Percentiles rank a stretch among this genome's conserved stretches.
Evolutionary conservation across 2,797 vertebrate species (phyloP).

Genomic region (Esox lucius): DNA sequence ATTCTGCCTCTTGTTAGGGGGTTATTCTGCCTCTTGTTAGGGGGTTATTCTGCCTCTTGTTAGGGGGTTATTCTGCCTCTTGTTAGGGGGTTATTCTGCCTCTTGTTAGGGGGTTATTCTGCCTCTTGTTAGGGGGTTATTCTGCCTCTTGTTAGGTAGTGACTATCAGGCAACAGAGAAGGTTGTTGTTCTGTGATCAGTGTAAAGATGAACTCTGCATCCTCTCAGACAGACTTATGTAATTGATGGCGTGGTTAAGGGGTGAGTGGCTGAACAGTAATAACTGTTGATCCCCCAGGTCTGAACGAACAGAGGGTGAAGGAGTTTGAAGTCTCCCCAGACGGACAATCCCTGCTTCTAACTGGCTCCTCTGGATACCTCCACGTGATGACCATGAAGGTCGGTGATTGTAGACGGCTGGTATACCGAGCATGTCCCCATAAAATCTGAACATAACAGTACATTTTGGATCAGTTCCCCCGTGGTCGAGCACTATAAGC

Average conservation of each 20-base stretch:
- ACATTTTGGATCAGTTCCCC: neutral
- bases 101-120: too few species aligned
- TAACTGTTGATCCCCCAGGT: slow-evolving; percentile 57
- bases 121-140: too few species aligned
- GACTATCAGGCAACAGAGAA: too few species aligned
- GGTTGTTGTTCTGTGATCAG: neutral
- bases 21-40: too few species aligned
- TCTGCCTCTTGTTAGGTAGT: too few species aligned
- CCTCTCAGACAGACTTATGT: neutral
- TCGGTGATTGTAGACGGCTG: slow-evolving; percentile 40
- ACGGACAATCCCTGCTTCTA: slow-evolving; percentile 85
- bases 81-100: too few species aligned
- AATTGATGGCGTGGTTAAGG: neutral
- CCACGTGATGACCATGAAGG: slow-evolving; percentile 90
- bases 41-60: too few species aligned
- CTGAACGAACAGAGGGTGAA: slow-evolving; percentile 83
- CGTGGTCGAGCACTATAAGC: neutral
- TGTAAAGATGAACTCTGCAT: neutral
- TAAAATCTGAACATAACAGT: neutral
- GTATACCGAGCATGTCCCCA: neutral
- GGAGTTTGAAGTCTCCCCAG: slow-evolving; percentile 87
- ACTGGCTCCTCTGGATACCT: slow-evolving; percentile 85
- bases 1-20: too few species aligned
- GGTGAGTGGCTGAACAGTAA: neutral
- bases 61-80: too few species aligned